Evolutionary conservation across 2,113 vertebrate species (phyloP), one percentile per base, ranked within the genome.

Genomic region (Paramisgurnus dabryanus): DNA sequence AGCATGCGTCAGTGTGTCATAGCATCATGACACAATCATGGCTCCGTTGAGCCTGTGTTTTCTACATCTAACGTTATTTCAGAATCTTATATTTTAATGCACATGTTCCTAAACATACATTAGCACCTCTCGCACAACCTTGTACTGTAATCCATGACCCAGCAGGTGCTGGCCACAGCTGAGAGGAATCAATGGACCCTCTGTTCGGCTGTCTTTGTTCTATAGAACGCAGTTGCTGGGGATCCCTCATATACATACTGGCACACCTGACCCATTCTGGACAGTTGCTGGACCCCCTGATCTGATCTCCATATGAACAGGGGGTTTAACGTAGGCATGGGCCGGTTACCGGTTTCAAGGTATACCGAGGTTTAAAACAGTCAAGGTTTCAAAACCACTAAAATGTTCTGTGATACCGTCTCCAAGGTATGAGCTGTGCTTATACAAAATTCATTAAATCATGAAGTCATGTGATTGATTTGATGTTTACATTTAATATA

Each of bases 241-340:
- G 47, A 65, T 49, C 67, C n/a, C 76, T 77, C n/a, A 34, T 12
- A 80, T 57, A 84, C 50, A 84, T 57, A 63, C 67, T 66, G 50
- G 82, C 70, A 68, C 76, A n/a, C 80, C 76, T 85, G 80, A 80
- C 87, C 82, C 79, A 79, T 71, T 80, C 75, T 71, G 82, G 85
- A 86, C 84, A 81, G 79, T 72, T 79, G 79, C 61, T 55, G 9
- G 40, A 53, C 55, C 43, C 55, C 12, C 41, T 82, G 83, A 67
- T 9, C 57, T 50, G 2, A 9, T 41, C 49, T 12, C n/a, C 55
- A 61, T 50, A 60, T 61, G 55, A 57, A 39, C 40, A 47, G 39
- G 45, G 61, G n/a, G 3, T 22, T 22, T 22, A 78, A 81, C 1
- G 4, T n/a, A n/a, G n/a, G n/a, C n/a, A n/a, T n/a, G n/a, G n/a